Conservation (phyloP, 2,113 vertebrate genomes). For the Zosterops pallidus region DNA sequence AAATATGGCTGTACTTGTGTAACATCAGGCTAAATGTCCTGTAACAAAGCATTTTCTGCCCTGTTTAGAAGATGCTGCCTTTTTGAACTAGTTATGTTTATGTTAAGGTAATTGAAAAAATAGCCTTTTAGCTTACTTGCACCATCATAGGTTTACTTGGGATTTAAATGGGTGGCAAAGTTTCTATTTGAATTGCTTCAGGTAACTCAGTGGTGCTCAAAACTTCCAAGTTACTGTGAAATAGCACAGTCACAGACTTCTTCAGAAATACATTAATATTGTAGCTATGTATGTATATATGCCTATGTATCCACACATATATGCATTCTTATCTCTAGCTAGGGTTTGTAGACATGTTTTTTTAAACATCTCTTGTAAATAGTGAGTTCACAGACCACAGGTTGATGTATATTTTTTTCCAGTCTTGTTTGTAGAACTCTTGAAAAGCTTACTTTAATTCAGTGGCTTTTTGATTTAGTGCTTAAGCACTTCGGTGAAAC, state of each 20-base stretch:
- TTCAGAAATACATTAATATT: not conserved
- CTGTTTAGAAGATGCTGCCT: not conserved
- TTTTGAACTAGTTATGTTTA: not conserved
- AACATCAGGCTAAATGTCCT: not conserved
- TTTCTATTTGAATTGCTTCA: not conserved
- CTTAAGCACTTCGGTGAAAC: not conserved
- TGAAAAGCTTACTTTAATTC: not conserved
- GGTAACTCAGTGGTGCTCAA: not conserved
- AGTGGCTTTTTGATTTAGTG: not conserved
- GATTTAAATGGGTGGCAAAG: not conserved
- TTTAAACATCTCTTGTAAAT: not conserved
- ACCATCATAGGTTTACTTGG: not conserved
- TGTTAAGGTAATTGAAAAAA: not conserved
- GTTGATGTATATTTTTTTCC: not conserved
- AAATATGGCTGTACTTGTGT: not conserved
- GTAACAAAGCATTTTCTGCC: not conserved
- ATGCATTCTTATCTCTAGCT: not conserved
- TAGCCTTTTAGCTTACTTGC: not conserved
- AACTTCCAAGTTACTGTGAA: not conserved
- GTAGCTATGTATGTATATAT: not conserved
- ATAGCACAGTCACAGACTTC: not conserved
- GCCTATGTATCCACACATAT: not conserved
- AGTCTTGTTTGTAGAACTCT: not conserved
- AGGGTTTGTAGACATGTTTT: not conserved
- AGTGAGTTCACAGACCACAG: not conserved